These are phyloP conservation scores for Tipula unca DNA, from an alignment of 2,888 invertebrate species.

Conservation along the genomic window DNA sequence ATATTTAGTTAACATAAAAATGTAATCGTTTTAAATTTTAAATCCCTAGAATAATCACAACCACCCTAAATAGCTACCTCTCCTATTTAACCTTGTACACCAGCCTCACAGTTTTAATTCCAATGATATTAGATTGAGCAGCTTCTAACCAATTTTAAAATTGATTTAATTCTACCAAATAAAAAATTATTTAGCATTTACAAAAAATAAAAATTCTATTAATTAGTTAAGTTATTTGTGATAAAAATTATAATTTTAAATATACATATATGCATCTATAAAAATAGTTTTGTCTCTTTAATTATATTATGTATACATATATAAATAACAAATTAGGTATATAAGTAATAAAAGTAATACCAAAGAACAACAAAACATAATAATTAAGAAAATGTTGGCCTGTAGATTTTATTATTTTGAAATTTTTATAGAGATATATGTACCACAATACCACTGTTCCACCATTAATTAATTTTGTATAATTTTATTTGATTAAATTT, in stretches of 20 bases:
- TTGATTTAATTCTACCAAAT: background rate
- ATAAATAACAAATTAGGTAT: background rate
- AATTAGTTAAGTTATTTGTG: background rate
- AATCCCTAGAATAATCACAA: background rate
- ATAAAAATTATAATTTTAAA: background rate
- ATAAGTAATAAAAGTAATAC: background rate
- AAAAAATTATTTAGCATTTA: background rate
- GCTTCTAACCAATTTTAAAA: background rate
- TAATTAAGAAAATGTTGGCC: background rate
- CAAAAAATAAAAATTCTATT: background rate
- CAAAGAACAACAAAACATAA: background rate
- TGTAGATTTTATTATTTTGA: background rate
- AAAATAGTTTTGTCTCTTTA: background rate
- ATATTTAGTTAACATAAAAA: background rate
- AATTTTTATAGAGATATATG: background rate
- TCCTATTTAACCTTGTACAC: background rate
- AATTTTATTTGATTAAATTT: background rate
- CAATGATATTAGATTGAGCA: background rate
- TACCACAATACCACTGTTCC: background rate
- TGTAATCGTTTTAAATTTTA: background rate
- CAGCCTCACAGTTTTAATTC: background rate
- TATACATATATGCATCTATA: background rate
- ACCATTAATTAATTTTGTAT: background rate
- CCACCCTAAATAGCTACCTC: background rate
- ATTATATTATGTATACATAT: background rate